These are phyloP conservation scores for Drosophila anceps DNA, from an alignment of 2,888 invertebrate species.

Conservation along the genomic window DNA sequence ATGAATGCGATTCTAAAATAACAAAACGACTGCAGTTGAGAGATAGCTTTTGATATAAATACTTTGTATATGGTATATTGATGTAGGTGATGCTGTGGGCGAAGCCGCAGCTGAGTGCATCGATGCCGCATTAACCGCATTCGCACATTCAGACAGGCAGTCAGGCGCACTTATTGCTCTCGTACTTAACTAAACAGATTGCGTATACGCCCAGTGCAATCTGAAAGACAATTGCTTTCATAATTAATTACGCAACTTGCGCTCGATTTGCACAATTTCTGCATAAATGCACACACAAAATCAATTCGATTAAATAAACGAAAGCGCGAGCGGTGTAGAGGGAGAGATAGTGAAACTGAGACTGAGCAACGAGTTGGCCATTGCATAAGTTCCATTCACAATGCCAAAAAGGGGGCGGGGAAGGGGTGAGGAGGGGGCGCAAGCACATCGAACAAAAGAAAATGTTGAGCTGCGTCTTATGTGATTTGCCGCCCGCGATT, in stretches of 20 bases:
- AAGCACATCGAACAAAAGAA: slow-evolving; percentile 8
- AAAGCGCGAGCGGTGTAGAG: background rate
- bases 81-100: background rate
- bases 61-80: background rate
- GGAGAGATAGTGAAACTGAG: background rate
- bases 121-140: slow-evolving; percentile 17
- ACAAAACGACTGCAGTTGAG: background rate
- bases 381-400: slow-evolving; percentile 35
- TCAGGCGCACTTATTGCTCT: background rate
- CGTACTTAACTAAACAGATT: slow-evolving; percentile 22
- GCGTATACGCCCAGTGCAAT: slow-evolving; percentile 44
- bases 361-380: background rate
- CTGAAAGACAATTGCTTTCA: slow-evolving; percentile 27
- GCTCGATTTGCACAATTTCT: slow-evolving; percentile 52
- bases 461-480: slow-evolving; percentile 2
- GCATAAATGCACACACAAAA: slow-evolving; percentile 53
- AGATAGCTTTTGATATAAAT: background rate
- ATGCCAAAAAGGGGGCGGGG: background rate
- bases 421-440: too few relatives aligned
- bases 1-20: slow-evolving; percentile 1
- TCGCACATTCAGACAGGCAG: slow-evolving; percentile 9
- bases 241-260: slow-evolving; percentile 62
- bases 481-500: slow-evolving; percentile 1
- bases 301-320: slow-evolving; percentile 29
- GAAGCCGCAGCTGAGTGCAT: slow-evolving; percentile 1